Conservation (phyloP, 2,888 invertebrate species). For the Exocentrus adspersus region DNA sequence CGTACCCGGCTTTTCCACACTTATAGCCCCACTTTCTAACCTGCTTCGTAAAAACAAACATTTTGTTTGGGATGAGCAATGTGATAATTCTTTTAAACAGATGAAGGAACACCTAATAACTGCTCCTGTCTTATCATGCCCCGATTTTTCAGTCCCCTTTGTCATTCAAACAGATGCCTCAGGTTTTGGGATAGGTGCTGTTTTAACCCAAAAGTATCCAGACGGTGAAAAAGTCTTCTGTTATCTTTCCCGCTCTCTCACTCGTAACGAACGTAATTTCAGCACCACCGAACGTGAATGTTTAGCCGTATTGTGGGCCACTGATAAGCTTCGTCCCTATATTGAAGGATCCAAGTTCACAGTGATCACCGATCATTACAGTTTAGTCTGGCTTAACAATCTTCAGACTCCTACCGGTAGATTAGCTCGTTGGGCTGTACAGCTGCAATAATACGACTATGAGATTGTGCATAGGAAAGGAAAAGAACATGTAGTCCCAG, state of each 20-base stretch:
- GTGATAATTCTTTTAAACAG: not conserved
- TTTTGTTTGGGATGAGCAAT: not conserved
- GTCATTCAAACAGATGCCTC: not conserved
- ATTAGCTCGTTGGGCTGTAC: not conserved
- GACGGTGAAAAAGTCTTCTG: not conserved
- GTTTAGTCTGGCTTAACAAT: conserved; percentile 6
- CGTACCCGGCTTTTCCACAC: not conserved
- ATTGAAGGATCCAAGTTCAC: conserved; percentile 30
- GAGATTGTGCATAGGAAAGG: conserved; percentile 32
- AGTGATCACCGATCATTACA: conserved; percentile 33
- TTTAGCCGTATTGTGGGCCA: conserved; percentile 29
- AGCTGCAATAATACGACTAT: conserved; percentile 31
- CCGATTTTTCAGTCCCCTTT: not conserved
- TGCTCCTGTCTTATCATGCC: not conserved
- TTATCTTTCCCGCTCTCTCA: not conserved
- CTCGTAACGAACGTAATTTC: conserved; percentile 32
- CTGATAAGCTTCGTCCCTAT: conserved; percentile 35
- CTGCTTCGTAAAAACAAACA: not conserved
- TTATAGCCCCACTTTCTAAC: not conserved
- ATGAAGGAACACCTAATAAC: not conserved
- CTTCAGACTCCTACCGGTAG: conserved; percentile 31
- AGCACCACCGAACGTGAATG: conserved; percentile 32
- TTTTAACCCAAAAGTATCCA: not conserved
- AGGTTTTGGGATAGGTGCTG: not conserved
- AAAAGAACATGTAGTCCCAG: conserved; percentile 25